Percentiles rank a stretch among this genome's conserved stretches.
These are phyloP conservation scores for Agapornis canus DNA, from an alignment of 2,797 vertebrate genomes.

Conservation along the genomic window DNA sequence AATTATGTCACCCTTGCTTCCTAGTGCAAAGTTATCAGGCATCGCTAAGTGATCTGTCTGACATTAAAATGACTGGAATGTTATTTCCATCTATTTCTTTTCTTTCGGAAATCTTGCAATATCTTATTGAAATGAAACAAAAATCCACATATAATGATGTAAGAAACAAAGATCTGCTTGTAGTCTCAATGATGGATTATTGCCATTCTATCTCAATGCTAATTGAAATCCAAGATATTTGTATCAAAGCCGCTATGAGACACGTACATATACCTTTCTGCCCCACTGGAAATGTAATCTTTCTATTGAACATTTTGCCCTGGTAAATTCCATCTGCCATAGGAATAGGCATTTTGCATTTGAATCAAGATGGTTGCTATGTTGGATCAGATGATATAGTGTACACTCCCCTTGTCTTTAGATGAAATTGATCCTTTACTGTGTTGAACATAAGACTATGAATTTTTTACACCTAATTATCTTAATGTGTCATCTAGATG, in stretches of 20 bases:
- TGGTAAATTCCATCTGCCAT: conserved; percentile 71
- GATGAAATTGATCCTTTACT: conserved; percentile 70
- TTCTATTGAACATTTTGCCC: conserved; percentile 75
- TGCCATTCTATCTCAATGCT: conserved; percentile 65
- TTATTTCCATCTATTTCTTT: conserved; percentile 69
- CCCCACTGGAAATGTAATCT: conserved; percentile 79
- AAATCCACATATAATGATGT: conserved; percentile 10
- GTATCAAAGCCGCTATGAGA: conserved; percentile 75
- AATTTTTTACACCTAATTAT: conserved; percentile 64
- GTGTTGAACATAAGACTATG: conserved; percentile 12
- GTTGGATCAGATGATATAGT: conserved; percentile 42
- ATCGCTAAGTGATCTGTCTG: conserved; percentile 57
- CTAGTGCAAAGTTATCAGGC: conserved; percentile 73
- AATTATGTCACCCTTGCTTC: conserved; percentile 71
- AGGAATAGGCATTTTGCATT: conserved; percentile 74
- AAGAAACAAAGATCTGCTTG: conserved; percentile 57
- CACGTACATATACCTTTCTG: conserved; percentile 80
- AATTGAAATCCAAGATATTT: conserved; percentile 77
- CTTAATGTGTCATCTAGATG: conserved; percentile 41
- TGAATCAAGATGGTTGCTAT: conserved; percentile 74
- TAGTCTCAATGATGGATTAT: conserved; percentile 53
- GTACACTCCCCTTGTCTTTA: conserved; percentile 46
- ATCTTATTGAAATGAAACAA: conserved; percentile 53
- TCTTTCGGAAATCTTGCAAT: conserved; percentile 53
- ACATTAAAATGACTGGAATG: conserved; percentile 65